Evolutionary conservation across 2,888 invertebrate genomes (phyloP).

Genomic region (Beris chalybata): DNA sequence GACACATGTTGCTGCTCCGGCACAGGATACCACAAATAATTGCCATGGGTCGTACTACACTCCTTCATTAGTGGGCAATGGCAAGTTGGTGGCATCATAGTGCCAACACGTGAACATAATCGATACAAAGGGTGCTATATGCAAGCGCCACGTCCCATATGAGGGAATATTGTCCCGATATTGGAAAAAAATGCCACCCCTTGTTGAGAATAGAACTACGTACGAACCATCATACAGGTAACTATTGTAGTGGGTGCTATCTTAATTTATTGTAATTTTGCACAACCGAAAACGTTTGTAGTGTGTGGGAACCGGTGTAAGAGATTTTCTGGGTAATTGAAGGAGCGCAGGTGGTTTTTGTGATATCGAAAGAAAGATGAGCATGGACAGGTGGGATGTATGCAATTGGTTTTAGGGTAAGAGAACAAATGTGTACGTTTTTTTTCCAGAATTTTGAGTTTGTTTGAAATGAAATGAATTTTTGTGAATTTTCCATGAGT

Average conservation of each 20-base stretch:
- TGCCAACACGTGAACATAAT: neutral
- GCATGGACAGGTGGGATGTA: too few relatives aligned
- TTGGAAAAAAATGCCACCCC: neutral
- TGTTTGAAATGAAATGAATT: too few relatives aligned
- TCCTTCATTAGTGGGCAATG: neutral
- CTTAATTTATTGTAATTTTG: constrained; percentile 28
- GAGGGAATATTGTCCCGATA: constrained; percentile 14
- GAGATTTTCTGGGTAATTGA: constrained; percentile 17
- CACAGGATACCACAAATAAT: constrained; percentile 16
- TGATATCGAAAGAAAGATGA: neutral
- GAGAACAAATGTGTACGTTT: too few relatives aligned
- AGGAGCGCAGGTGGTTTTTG: constrained; percentile 19
- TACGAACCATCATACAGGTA: neutral
- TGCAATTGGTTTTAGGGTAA: too few relatives aligned
- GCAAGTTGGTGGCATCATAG: neutral
- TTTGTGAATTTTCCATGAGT: too few relatives aligned
- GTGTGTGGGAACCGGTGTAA: constrained; percentile 19
- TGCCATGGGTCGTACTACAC: neutral
- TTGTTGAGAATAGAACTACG: constrained; percentile 7
- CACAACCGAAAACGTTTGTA: constrained; percentile 20
- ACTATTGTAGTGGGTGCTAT: constrained; percentile 13
- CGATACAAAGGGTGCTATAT: constrained; percentile 18
- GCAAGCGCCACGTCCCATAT: constrained; percentile 12
- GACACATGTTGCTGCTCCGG: constrained; percentile 17
- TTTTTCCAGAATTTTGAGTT: too few relatives aligned